Conservation (phyloP, 1,140 invertebrate genomes). For the Bombus soroeensis region DNA sequence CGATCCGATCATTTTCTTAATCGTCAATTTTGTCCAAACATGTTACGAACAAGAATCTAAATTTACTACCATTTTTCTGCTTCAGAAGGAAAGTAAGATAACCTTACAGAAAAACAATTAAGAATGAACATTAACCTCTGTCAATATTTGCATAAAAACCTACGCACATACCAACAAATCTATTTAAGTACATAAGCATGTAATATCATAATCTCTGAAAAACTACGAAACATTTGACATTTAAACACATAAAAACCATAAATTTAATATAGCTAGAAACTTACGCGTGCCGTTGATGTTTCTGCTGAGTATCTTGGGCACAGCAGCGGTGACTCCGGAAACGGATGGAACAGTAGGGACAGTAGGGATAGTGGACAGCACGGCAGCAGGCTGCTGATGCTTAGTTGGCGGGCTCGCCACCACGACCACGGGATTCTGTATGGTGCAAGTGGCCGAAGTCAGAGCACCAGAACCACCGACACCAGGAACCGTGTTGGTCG, state of each 20-base stretch:
- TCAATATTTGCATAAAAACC: not conserved
- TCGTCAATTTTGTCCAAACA: not conserved
- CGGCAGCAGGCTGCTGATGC: conserved; percentile 58
- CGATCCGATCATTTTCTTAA: not conserved
- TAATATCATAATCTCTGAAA: too few relatives aligned
- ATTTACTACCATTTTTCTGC: not conserved
- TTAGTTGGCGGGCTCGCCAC: conserved; percentile 69
- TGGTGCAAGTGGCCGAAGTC: conserved; percentile 58
- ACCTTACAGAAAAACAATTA: not conserved
- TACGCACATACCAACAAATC: not conserved
- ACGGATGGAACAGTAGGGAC: conserved; percentile 27
- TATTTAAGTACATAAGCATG: not conserved
- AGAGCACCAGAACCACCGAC: conserved; percentile 26
- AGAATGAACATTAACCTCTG: not conserved
- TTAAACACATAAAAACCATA: not conserved
- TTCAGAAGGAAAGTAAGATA: not conserved
- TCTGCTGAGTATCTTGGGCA: conserved; percentile 81
- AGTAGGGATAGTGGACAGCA: conserved; percentile 66
- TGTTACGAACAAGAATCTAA: not conserved
- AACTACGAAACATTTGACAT: too few relatives aligned
- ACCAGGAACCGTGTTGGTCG: conserved; percentile 46
- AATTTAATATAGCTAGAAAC: conserved; percentile 47
- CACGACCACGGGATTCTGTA: conserved; percentile 68
- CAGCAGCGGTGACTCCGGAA: conserved; percentile 46
- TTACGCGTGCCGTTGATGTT: conserved; percentile 83